Evolutionary conservation across 2,113 vertebrate species (phyloP).

Genomic region (Myiopsitta monachus): DNA sequence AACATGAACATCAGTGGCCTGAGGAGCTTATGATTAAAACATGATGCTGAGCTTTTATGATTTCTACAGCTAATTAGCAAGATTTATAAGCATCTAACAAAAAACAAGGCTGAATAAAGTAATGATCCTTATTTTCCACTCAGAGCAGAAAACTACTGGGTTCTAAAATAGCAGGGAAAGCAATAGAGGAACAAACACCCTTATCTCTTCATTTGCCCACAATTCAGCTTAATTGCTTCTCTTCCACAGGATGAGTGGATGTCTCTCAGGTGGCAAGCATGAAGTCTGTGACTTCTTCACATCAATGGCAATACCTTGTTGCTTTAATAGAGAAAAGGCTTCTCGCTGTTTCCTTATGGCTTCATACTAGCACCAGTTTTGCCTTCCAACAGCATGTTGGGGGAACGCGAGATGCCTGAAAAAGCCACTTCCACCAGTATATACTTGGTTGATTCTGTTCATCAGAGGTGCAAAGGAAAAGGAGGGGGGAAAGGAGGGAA

Average conservation of each 20-base stretch:
- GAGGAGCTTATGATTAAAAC: constrained; percentile 63
- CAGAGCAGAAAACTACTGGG: background rate
- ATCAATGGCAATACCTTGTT: background rate
- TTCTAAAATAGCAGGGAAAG: background rate
- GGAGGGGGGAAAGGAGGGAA: rapidly evolving
- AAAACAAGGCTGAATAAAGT: background rate
- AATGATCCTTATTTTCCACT: constrained; percentile 46
- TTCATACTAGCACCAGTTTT: background rate
- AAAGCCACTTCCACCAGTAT: background rate
- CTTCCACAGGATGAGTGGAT: background rate
- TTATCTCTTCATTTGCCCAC: background rate
- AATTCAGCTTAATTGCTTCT: background rate
- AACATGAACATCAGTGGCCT: constrained; percentile 45
- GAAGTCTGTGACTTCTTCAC: background rate
- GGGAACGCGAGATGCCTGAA: background rate
- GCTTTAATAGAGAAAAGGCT: background rate
- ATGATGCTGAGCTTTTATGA: constrained; percentile 57
- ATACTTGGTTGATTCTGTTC: background rate
- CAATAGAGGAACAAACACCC: background rate
- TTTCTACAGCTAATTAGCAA: constrained; percentile 66
- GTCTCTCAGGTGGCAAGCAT: background rate
- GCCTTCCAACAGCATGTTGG: background rate
- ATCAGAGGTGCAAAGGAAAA: background rate
- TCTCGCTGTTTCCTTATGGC: background rate
- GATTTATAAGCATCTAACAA: constrained; percentile 46